Percentiles rank a stretch among this genome's conserved stretches.
Evolutionary conservation across 2,797 vertebrate species (phyloP).

Genomic region (Poliocrania exsul): DNA sequence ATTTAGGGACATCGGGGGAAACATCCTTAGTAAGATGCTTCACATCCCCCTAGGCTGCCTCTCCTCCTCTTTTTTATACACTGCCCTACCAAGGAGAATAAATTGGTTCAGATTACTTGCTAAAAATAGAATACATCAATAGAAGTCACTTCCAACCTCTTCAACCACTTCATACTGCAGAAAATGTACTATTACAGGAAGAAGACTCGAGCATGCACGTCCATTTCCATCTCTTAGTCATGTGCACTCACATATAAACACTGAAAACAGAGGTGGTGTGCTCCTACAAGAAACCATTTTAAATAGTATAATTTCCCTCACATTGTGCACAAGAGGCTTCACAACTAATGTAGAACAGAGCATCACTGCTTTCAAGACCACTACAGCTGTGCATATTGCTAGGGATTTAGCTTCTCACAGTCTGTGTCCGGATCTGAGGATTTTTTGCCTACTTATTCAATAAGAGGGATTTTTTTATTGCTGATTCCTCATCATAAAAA

Average conservation of each 20-base stretch:
- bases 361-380: not conserved
- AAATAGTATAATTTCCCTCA: rapidly evolving
- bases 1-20: not conserved
- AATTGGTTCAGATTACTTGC: slow-evolving; percentile 27
- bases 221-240: not conserved
- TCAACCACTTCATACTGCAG: not conserved
- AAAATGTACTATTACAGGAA: not conserved
- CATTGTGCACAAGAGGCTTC: not conserved
- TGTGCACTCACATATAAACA: not conserved
- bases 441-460: not conserved
- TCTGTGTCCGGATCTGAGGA: not conserved
- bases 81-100: not conserved
- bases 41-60: not conserved
- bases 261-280: not conserved
- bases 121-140: slow-evolving; percentile 45
- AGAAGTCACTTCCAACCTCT: not conserved
- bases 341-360: not conserved
- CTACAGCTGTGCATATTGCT: not conserved
- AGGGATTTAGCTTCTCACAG: not conserved
- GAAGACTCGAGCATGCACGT: not conserved
- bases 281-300: not conserved
- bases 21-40: not conserved
- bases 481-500: not conserved
- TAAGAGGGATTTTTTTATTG: not conserved
- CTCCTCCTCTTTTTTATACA: not conserved